Base-by-base conservation (phyloP, 2,888 invertebrate species). In the Drosophila prostipennis region DNA sequence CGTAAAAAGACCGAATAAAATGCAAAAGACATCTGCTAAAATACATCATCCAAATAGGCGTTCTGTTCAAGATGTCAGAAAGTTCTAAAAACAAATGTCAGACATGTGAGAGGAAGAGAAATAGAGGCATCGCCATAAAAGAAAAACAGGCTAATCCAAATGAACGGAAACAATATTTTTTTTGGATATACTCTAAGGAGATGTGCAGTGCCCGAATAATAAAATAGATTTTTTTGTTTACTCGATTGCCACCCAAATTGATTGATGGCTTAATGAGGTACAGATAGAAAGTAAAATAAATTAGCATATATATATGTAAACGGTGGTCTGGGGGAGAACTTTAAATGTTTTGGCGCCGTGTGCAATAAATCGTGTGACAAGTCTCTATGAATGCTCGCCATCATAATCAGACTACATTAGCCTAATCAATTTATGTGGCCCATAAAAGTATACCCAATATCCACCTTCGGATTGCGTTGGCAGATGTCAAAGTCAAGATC, bases 41-140 rank as follows among this genome's bases (percentile, higher is more conserved):
- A 89, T 84, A 81, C 72, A 87, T 89, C 87, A 84, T 84, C 64
- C 51, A 49, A 74, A 81, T 29, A 87, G 70, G 70, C 74, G 77
- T 79, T 81, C 51, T 59, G 26, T 60, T 71, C 67, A 69, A 49
- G 43, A 69, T 82, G 82, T 82, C 81, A 79, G 82, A 84, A 77
- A 65, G 76, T 76, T 82, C 88, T 76, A 83, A 85, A 82, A 87
- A 83, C 86, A 88, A 86, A 68, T 80, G 78, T 87, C 77, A 53
- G 77, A 67, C 61, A 60, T 40, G 46, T 67, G 49, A 53, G 45
- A 34, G 48, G 34, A 34, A 48, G 34, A 13, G 55, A 39, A 39
- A 32, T 56, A 37, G 52, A 29, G 46, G 45, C 32, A 34, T 34
- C 34, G 55, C 58, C 40, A 43, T 29, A 34, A 29, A 42, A 51